Base-by-base conservation (phyloP, 2,888 invertebrate genomes). In the Lamproptera curius region DNA sequence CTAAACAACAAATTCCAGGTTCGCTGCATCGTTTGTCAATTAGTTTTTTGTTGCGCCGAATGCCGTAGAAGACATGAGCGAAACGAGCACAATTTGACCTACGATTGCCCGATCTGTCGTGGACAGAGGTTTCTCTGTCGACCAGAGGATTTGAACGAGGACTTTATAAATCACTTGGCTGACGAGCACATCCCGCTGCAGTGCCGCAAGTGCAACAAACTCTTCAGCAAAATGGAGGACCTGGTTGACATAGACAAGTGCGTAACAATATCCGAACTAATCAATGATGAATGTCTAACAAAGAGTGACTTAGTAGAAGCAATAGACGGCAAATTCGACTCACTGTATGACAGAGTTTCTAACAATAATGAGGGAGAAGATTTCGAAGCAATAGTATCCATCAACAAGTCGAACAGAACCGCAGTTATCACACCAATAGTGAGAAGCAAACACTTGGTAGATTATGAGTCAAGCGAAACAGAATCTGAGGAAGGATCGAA, bases 21-120 rank as follows among this genome's bases (percentile, higher is more conserved):
- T 36, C 73, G 77, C 57, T 88, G 88, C 53, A 74, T 87, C 46
- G 73, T 80, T 10, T 88, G 88, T 58, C 75, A 77, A 45, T 65
- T 73, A 36, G 61, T 78, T 45, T 88, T 86, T 55, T 88, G 88
- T 62, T 88, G 88, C 44, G 65, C 62, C 1, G 63, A 79, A 10
- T 88, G 88, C 46, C 84, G 88, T 10, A 67, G 76, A 64, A 74
- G 65, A 39, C 88, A 88, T 74, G 88, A 88, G 35, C 58, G 61
- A 45, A 50, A 47, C 1, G 55, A 63, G 1, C 88, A 88, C 63
- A 70, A 67, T 1, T 69, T 88, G 1, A 62, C 65, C 2, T 88
- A 73, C 62, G 79, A 88, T 45, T 88, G 88, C 39, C 73, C 78
- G 0, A 73, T 88, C 46, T 88, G 88, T 50, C 68, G 87, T 47